These are phyloP conservation scores for Nanorana parkeri DNA, from an alignment of 2,113 vertebrate species.

Conservation along the genomic window DNA sequence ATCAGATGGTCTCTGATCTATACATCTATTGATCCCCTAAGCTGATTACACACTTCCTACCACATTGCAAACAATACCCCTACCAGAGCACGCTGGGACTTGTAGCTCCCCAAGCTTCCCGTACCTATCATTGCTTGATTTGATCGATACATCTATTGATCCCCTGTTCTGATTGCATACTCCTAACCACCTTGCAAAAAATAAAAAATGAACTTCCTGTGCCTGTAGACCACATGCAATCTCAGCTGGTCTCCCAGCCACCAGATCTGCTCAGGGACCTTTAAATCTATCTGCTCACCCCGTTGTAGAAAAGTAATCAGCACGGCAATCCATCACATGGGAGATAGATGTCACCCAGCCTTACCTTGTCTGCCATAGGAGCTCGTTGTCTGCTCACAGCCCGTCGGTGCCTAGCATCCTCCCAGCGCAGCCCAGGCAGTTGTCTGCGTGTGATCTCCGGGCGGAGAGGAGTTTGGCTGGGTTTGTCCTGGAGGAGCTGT, in stretches of 20 bases:
- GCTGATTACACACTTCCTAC: too few species aligned
- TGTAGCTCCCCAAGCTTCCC: too few species aligned
- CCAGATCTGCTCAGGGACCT: not conserved
- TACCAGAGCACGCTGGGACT: too few species aligned
- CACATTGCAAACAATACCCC: too few species aligned
- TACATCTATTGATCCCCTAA: too few species aligned
- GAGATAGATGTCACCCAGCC: conserved; percentile 2
- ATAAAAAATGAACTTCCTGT: conserved; percentile 23
- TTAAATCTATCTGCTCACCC: not conserved
- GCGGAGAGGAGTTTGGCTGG: not conserved
- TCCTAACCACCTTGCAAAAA: not conserved
- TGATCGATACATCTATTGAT: too few species aligned
- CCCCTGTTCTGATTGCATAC: too few species aligned
- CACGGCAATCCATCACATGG: conserved; percentile 13
- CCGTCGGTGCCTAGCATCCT: conserved; percentile 7
- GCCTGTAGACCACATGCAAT: not conserved
- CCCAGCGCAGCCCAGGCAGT: conserved; percentile 14
- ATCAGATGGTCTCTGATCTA: not conserved
- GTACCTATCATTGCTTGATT: too few species aligned
- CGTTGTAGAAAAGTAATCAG: not conserved
- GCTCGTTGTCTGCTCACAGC: conserved; percentile 16
- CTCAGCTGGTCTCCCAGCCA: not conserved
- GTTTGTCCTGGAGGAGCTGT: conserved; percentile 12
- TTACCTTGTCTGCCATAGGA: conserved; percentile 49
- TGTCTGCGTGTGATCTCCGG: conserved; percentile 21